A percentile compares a stretch with the other conserved stretches of the same genome.
Evolutionary conservation across 2,888 invertebrate genomes (phyloP).

Genomic region (Allophyes oxyacanthae): DNA sequence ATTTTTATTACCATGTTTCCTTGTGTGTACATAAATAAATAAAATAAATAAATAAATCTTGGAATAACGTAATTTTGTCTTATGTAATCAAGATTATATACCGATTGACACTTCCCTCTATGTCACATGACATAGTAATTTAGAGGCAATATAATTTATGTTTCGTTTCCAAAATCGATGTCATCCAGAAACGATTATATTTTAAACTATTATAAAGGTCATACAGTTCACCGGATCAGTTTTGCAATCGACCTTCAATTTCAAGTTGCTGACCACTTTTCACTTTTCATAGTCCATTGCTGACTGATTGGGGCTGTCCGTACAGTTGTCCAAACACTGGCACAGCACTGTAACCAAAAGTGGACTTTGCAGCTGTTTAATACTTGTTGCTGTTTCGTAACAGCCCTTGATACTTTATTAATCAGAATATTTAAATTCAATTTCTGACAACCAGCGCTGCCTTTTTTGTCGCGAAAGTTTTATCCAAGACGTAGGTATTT

Average conservation of each 20-base stretch:
- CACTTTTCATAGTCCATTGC: slow-evolving; percentile 25
- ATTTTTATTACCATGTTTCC: too few species aligned
- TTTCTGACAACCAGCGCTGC: not conserved
- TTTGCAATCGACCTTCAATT: slow-evolving; percentile 44
- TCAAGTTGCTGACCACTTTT: slow-evolving; percentile 29
- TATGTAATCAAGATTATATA: not conserved
- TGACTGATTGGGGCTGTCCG: slow-evolving; percentile 18
- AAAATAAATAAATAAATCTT: too few species aligned
- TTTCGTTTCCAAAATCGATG: slow-evolving; percentile 7
- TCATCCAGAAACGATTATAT: slow-evolving; percentile 22
- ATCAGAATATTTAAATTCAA: not conserved
- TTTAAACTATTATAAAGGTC: too few species aligned
- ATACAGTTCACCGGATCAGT: slow-evolving; percentile 24
- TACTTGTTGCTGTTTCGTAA: not conserved
- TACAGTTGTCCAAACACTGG: slow-evolving; percentile 2
- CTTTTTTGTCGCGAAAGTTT: too few species aligned
- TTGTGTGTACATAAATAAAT: too few species aligned
- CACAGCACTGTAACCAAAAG: slow-evolving; percentile 20
- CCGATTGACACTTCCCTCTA: too few species aligned
- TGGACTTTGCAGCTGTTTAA: not conserved
- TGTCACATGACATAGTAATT: too few species aligned
- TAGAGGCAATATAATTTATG: not conserved
- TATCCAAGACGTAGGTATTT: too few species aligned
- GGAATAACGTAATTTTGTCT: too few species aligned
- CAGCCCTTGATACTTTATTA: slow-evolving; percentile 2